A percentile compares a stretch with the other conserved stretches of the same genome.
Conservation (phyloP, 2,888 invertebrate species). For the Seladonia tumulorum region DNA sequence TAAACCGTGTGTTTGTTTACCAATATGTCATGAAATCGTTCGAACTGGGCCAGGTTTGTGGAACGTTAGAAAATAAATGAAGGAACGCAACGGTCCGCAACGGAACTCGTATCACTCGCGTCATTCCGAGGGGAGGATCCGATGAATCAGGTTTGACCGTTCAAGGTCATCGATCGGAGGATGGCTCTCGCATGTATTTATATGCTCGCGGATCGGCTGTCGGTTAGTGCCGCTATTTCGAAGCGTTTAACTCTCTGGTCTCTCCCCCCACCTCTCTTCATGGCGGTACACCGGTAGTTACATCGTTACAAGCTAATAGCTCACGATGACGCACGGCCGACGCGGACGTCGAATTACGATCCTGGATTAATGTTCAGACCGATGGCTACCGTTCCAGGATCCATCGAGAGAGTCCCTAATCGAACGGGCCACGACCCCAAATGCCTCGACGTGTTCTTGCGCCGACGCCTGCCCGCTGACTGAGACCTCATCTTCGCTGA, state of each 20-base stretch:
- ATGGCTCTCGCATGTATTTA: slow-evolving; percentile 20
- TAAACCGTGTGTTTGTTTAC: not conserved
- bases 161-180: slow-evolving; percentile 46
- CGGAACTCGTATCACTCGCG: not conserved
- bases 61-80: not conserved
- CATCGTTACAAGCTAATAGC: slow-evolving; percentile 62
- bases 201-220: slow-evolving; percentile 21
- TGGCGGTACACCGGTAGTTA: slow-evolving; percentile 52
- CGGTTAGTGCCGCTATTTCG: slow-evolving; percentile 54
- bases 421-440: slow-evolving; percentile 25
- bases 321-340: slow-evolving; percentile 42
- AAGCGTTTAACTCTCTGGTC: slow-evolving; percentile 41
- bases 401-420: slow-evolving; percentile 14
- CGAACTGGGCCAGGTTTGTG: not conserved
- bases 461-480: not conserved
- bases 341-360: slow-evolving; percentile 54
- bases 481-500: not conserved
- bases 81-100: not conserved
- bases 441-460: not conserved
- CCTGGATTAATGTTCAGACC: slow-evolving; percentile 42
- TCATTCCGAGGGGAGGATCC: not conserved
- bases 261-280: not conserved
- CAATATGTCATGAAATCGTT: not conserved
- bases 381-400: slow-evolving; percentile 39
- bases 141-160: slow-evolving; percentile 32